Base-by-base conservation (phyloP, 2,797 vertebrate species). In the Siniperca scherzeri region DNA sequence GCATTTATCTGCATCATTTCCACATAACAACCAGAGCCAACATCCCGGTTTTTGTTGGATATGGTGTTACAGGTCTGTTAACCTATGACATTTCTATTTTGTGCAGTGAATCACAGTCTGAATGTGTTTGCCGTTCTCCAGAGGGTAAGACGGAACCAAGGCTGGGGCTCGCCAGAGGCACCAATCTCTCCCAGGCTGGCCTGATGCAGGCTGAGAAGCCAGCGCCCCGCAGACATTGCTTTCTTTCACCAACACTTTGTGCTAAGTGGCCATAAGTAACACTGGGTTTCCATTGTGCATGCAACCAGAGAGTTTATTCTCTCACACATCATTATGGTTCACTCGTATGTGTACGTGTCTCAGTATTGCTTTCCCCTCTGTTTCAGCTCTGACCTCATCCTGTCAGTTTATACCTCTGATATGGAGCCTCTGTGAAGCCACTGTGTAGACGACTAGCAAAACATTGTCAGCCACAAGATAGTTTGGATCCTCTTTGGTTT, bases 211-310 rank as follows among this genome's bases (percentile, higher is more conserved):
- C 74, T 75, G 81, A 90, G 82, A 65, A 81, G 70, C 68, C 46
- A 17, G 53, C 7, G 52, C 79, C 85, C 70, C 59, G 25, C 40
- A 74, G 82, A 72, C 82, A 85, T 57, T 19, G 44, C 74, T 87
- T 77, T 90, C 80, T 88, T 90, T 91, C 89, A 78, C 65, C 71
- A 87, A 90, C 84, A 89, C 80, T 89, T 86, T 80, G 64, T 83
- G 78, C 86, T 90, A 88, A 92, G 80, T 88, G 84, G 84, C 85
- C 87, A 83, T 88, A 91, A 91, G 91, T 87, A 88, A 85, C 68
- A 61, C 72, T 72, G 66, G 81, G 69, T 83, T 82, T 86, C 62
- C 50, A 78, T 25, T 83, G 80, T 87, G 74, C 46, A 88, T 65
- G 59, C 60, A 74, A 83, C 80, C 80, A 66, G 60, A 73, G 56